A percentile compares a stretch with the other conserved stretches of the same genome.
These are phyloP conservation scores for Scaptomyza polygonia DNA, from an alignment of 2,888 invertebrate genomes.

Conservation along the genomic window DNA sequence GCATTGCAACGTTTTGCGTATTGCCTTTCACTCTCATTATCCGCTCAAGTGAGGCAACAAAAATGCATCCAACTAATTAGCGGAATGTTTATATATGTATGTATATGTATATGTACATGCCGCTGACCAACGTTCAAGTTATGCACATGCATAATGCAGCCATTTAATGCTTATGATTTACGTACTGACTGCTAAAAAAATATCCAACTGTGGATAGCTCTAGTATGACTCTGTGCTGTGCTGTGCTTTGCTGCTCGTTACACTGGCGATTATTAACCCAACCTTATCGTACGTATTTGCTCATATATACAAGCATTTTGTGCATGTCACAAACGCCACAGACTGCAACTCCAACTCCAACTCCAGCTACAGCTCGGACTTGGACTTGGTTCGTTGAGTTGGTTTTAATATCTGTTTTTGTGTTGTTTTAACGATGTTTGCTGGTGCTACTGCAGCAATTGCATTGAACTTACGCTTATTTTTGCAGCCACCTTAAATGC, in stretches of 20 bases:
- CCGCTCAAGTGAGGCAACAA: slow-evolving; percentile 13
- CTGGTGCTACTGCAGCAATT: slow-evolving; percentile 64
- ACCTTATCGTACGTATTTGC: slow-evolving; percentile 72
- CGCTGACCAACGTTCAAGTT: slow-evolving; percentile 40
- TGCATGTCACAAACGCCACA: slow-evolving; percentile 74
- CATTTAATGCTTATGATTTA: slow-evolving; percentile 71
- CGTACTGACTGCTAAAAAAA: slow-evolving; percentile 57
- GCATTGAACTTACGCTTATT: slow-evolving; percentile 64
- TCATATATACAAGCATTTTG: slow-evolving; percentile 80
- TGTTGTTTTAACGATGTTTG: slow-evolving; percentile 74
- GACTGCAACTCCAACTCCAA: slow-evolving; percentile 22
- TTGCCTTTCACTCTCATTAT: slow-evolving; percentile 73
- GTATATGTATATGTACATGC: neutral
- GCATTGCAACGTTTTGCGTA: slow-evolving; percentile 1
- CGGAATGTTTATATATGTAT: slow-evolving; percentile 54
- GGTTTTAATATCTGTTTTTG: slow-evolving; percentile 75
- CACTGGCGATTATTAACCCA: slow-evolving; percentile 67
- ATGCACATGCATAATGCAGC: slow-evolving; percentile 73
- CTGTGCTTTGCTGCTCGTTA: slow-evolving; percentile 18
- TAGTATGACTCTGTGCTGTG: neutral
- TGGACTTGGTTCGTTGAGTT: slow-evolving; percentile 30
- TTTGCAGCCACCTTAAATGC: slow-evolving; percentile 13
- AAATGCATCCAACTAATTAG: slow-evolving; percentile 63
- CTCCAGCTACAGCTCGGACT: slow-evolving; percentile 28
- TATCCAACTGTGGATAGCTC: slow-evolving; percentile 44